Base-by-base conservation (phyloP, 2,113 vertebrate genomes). In the Romanogobio albipinnatus region DNA sequence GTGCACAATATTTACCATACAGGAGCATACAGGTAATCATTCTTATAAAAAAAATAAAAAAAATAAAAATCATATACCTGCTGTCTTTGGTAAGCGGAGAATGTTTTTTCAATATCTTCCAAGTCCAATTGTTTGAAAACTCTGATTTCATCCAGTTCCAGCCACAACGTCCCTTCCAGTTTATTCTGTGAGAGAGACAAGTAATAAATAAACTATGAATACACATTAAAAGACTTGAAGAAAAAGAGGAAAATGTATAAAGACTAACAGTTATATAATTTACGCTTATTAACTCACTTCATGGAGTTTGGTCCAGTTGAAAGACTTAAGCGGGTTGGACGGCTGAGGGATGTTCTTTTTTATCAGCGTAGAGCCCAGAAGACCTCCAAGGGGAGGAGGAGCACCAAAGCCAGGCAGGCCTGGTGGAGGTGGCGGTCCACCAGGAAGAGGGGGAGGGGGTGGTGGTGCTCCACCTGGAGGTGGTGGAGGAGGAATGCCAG, bases 71-170 rank as follows among this genome's bases (percentile, higher is more conserved):
- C 53, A 26, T 45, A 86, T 97, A 99, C 98, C 98, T 99, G 98
- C 91, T 98, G 98, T 91, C 97, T 96, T 93, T 99, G 98, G 93
- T 99, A 99, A 88, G 98, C 98, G 0, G 98, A 99, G 92, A 99
- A 99, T 0, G 97, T 99, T 91, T 96, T 97, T 87, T 99, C 98
- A 77, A 99, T 93, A 89, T 99, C 98, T 89, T 97, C 96, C 0
- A 99, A 95, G 86, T 99, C 97, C 89, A 99, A 93, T 99, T 99
- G 89, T 98, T 98, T 0, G 98, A 99, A 92, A 99, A 99, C 0
- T 95, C 98, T 90, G 70, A 99, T 93, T 90, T 99, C 98, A 89
- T 97, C 96, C 0, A 99, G 95, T 86, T 99, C 98, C 87, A 99
- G 93, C 98, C 98, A 99, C 39, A 99, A 93, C 0, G 98, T 99